Base-by-base conservation (phyloP, 2,113 vertebrate genomes). In the Gambusia holbrooki region DNA sequence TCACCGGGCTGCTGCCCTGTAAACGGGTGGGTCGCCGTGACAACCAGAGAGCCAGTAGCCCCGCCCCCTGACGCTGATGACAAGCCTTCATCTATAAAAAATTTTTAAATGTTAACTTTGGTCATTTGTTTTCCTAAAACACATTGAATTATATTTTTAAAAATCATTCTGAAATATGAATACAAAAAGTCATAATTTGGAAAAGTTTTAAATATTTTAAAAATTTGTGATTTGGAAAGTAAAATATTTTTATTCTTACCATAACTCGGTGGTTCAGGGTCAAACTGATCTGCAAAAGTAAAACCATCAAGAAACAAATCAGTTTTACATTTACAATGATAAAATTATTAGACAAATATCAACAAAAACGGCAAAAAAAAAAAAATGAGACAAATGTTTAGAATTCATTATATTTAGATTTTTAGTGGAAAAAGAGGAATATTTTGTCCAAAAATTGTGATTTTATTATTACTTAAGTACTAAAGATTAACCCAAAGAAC, bases 1-100 rank as follows among this genome's bases (percentile, higher is more conserved):
- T 99, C 98, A 0, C 98, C 97, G 0, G 96, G 95, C 82, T 98
- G 96, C 29, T 97, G 96, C 17, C 96, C 97, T 22, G 94, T 88
- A 9, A 96, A 98, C 0, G 95, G 90, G 73, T 98, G 96, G 9
- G 95, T 85, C 0, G 97, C 96, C 3, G 84, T 92, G 87, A 89
- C 90, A 0, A 93, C 89, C 32, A 91, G 64, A 27, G 58, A 33
- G 0, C 81, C 82, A 0, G 48, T 69, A 27, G 86, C 81, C 1
- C 81, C 79, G 3, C 73, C 86, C n/a, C 1, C 40, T 28, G 79
- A 35, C 0, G 69, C 0, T 0, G 45, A 17, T 0, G 45, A 5
- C 17, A 1, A 5, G 1, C 6, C 70, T 12, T n/a, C 67, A 19
- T 25, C 84, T 87, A 2, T 0, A 61, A 12, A 6, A 37, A 10